phyloP scores from a whole-genome alignment of 2,888 invertebrate species.

The Dyspetes luteomarginatus region DNA sequence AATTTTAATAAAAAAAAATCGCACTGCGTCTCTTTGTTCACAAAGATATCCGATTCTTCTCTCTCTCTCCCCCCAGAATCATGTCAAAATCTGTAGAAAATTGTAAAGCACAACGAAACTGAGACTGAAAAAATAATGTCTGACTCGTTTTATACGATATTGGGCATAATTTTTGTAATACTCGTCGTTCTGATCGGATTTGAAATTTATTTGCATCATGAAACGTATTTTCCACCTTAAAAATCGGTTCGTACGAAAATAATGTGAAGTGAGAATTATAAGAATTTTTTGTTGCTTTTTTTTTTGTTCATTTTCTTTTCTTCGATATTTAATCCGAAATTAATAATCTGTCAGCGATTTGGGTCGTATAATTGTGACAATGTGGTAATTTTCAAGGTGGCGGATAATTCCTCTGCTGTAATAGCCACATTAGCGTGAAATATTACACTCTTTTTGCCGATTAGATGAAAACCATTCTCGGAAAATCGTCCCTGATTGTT shows the following conservation, averaged over 20 bases:
- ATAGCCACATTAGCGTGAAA: constrained; percentile 49
- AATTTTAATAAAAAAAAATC: constrained; percentile 53
- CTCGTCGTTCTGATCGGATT: constrained; percentile 71
- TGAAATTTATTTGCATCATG: constrained; percentile 78
- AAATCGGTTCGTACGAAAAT: background rate
- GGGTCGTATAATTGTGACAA: constrained; percentile 71
- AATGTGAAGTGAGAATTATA: background rate
- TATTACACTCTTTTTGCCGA: constrained; percentile 72
- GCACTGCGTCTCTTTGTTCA: constrained; percentile 15
- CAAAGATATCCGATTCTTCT: constrained; percentile 2
- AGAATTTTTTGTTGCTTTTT: background rate
- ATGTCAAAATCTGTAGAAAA: background rate
- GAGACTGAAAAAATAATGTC: constrained; percentile 41
- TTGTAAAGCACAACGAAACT: background rate
- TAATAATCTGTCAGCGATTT: constrained; percentile 29
- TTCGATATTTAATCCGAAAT: background rate
- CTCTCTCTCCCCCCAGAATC: too few species aligned
- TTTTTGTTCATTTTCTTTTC: background rate
- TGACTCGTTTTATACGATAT: constrained; percentile 60
- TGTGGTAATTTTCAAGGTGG: constrained; percentile 37
- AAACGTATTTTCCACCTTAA: constrained; percentile 74
- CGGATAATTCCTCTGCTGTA: constrained; percentile 41
- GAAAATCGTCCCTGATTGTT: constrained; percentile 87
- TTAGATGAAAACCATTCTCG: constrained; percentile 89
- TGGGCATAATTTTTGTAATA: constrained; percentile 61